phyloP scores from a whole-genome alignment of 2,888 invertebrate genomes.

The Eumerus sabulonum region DNA sequence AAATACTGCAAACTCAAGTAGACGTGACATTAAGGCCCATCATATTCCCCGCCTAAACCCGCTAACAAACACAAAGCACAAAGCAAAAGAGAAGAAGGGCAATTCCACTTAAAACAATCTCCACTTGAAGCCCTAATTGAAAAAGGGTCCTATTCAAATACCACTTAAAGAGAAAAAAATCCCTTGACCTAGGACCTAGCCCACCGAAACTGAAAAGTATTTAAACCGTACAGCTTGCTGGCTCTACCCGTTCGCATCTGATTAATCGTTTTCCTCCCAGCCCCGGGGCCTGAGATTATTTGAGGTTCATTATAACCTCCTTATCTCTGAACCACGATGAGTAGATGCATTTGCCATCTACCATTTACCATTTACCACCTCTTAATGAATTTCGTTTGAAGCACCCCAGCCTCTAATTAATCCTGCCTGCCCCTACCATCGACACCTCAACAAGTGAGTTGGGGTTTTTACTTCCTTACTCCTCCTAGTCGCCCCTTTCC shows the following conservation, averaged over 20 bases:
- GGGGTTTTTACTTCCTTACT: background rate
- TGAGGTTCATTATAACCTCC: conserved; percentile 17
- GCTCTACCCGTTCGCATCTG: conserved; percentile 8
- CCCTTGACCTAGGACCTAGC: conserved; percentile 1
- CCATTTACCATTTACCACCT: no score
- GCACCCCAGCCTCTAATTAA: conserved; percentile 27
- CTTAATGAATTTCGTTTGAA: background rate
- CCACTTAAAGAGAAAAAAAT: background rate
- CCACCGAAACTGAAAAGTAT: no score
- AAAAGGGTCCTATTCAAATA: conserved; percentile 18
- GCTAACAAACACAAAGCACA: no score
- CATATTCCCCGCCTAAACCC: no score
- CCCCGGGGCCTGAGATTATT: background rate
- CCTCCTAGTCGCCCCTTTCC: background rate
- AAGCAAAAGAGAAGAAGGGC: no score
- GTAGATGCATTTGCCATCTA: conserved; percentile 17
- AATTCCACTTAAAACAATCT: background rate
- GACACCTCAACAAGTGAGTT: background rate
- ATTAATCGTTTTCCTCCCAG: conserved; percentile 13
- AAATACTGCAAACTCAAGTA: conserved; percentile 1
- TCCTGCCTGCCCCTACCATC: background rate
- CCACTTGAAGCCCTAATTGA: conserved; percentile 11
- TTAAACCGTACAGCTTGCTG: no score
- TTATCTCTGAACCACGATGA: conserved; percentile 18
- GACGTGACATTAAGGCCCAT: background rate